Evolutionary conservation across 2,797 vertebrate genomes (phyloP), one percentile per base, ranked within the genome.

Genomic region (Crenuchus spilurus): DNA sequence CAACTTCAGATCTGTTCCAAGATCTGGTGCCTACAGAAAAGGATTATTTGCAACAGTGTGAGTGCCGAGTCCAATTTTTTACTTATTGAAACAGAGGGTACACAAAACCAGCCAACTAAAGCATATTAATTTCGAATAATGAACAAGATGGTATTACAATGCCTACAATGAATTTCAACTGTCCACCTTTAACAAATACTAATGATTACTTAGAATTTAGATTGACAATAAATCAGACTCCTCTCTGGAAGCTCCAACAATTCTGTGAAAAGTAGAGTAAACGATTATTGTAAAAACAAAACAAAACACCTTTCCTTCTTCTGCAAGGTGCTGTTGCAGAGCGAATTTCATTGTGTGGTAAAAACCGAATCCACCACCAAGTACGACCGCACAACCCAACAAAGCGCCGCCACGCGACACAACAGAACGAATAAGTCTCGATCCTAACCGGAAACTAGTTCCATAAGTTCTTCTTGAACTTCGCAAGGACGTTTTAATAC

Each of bases 291-390:
- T 46, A 67, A 28, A 70, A 9, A 31, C 9, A 14, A 39, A 6
- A 10, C 39, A 14, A 44, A 7, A 87, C 84, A 92, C 91, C 78
- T 86, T 33, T 2, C 6, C 30, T n/a, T 89, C 54, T 66, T 90
- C 72, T 44, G 91, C 91, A 71, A 85, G 85, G 72, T 90, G 87
- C n/a, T 75, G 83, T 70, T 88, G 83, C 46, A 84, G 41, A 1
- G 81, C 78, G 37, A 77, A 60, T 83, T 78, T 90, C 6, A 89
- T 33, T 0, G 87, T 88, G 28, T 91, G 90, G 9, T 92, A 93
- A 1, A 92, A 44, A 22, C 92, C 90, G 33, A 94, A 20, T 74
- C 92, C 92, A 48, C 87, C 91, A 7, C 92, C 93, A 14, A 94
- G 77, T 70, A 93, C 80, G 26, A 92, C 81, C 14, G 87, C 91